These are phyloP conservation scores for Acropora yongei DNA, from an alignment of 64 coral and sea anemone genomes.

Conservation along the genomic window DNA sequence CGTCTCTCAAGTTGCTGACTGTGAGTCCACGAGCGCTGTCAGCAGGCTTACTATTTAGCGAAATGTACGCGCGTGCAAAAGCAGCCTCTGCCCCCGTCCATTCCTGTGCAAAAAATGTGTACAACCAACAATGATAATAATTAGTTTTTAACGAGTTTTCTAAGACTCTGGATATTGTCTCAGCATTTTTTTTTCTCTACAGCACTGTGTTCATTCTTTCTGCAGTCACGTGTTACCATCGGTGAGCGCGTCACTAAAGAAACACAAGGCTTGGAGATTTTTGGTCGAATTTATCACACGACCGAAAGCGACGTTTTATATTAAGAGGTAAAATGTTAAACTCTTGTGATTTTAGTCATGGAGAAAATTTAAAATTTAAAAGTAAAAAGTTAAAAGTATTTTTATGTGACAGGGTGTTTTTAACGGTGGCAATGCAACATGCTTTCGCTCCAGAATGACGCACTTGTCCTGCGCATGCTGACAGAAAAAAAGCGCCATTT, in stretches of 20 bases:
- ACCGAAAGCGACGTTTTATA: not conserved
- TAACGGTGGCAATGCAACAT: too few relatives aligned
- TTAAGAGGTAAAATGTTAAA: not conserved
- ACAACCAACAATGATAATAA: not conserved
- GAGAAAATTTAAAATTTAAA: not conserved
- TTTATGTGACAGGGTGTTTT: not conserved
- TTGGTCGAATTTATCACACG: not conserved
- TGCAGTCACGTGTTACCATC: not conserved
- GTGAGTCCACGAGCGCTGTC: not conserved
- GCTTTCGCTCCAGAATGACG: not conserved
- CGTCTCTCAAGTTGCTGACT: not conserved
- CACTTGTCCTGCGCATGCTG: not conserved
- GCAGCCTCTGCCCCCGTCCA: too few relatives aligned
- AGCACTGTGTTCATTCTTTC: not conserved
- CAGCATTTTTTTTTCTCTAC: not conserved
- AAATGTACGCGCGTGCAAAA: not conserved
- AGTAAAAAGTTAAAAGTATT: not conserved
- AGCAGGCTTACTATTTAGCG: not conserved
- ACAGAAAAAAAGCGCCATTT: slow-evolving; percentile 1
- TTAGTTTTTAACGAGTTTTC: not conserved
- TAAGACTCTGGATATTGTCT: not conserved
- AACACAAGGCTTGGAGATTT: not conserved
- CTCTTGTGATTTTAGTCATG: not conserved
- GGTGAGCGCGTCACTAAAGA: not conserved
- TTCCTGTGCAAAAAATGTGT: too few relatives aligned